A percentile compares a stretch with the other conserved stretches of the same genome.
Evolutionary conservation across 2,888 invertebrate genomes (phyloP).

Genomic region (Ichneumoninae sp.): DNA sequence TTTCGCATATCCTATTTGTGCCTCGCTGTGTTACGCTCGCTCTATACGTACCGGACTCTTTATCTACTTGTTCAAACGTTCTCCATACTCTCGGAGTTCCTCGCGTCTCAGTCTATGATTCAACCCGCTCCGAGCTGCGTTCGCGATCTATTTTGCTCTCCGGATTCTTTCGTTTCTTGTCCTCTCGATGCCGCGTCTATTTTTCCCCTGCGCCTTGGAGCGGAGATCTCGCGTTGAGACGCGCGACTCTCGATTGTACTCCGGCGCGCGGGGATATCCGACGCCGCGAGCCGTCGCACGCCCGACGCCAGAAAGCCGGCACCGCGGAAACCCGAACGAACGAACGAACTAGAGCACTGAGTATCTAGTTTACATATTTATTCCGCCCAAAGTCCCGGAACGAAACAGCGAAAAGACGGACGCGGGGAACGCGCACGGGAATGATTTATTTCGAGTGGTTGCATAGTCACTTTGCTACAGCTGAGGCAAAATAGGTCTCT

Average conservation of each 20-base stretch:
- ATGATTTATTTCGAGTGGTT: slow-evolving; percentile 60
- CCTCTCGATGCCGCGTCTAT: slow-evolving; percentile 9
- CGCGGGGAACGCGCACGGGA: slow-evolving; percentile 41
- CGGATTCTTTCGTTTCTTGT: slow-evolving; percentile 30
- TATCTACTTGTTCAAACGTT: slow-evolving; percentile 39
- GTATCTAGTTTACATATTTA: slow-evolving; percentile 67
- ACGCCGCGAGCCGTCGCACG: slow-evolving; percentile 42
- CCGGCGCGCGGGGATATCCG: slow-evolving; percentile 25
- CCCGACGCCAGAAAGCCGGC: slow-evolving; percentile 34
- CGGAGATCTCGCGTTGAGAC: neutral
- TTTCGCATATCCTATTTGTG: neutral
- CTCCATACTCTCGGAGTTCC: slow-evolving; percentile 4
- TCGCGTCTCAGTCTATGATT: neutral
- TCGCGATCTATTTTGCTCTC: slow-evolving; percentile 42
- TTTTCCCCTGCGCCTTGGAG: slow-evolving; percentile 30
- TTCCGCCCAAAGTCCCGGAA: slow-evolving; percentile 59
- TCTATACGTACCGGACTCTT: slow-evolving; percentile 16
- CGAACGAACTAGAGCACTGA: slow-evolving; percentile 32
- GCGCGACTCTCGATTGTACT: neutral
- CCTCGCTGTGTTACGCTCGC: slow-evolving; percentile 22
- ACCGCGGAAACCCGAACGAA: slow-evolving; percentile 23
- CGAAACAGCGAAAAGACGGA: slow-evolving; percentile 47
- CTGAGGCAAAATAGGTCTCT: neutral
- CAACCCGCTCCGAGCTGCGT: slow-evolving; percentile 29
- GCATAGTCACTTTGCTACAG: slow-evolving; percentile 20